These are phyloP conservation scores for Argya squamiceps DNA, from an alignment of 2,797 vertebrate genomes.

Conservation along the genomic window DNA sequence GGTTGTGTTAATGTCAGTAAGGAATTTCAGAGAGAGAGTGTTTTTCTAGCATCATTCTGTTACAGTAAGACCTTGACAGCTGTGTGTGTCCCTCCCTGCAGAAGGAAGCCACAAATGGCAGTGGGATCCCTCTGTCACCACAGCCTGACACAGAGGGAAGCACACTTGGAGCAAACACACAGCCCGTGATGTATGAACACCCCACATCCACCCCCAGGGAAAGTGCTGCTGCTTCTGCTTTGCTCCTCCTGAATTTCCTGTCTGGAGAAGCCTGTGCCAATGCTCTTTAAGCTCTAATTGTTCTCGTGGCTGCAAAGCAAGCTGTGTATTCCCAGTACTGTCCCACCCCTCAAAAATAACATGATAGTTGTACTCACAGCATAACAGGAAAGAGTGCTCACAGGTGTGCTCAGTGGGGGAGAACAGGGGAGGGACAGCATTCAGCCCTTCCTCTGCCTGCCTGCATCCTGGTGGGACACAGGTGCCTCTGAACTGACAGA, in stretches of 20 bases:
- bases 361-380: rapidly evolving
- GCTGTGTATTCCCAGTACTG: not conserved
- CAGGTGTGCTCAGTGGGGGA: not conserved
- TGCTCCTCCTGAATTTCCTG: not conserved
- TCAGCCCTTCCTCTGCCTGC: not conserved
- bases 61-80: not conserved
- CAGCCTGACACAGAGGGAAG: rapidly evolving
- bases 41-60: not conserved
- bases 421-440: not conserved
- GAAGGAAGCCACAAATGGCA: not conserved
- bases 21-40: not conserved
- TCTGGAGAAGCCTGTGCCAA: not conserved
- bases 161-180: not conserved
- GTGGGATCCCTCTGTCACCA: not conserved
- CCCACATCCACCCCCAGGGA: not conserved
- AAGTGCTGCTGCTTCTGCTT: not conserved
- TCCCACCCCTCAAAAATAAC: rapidly evolving
- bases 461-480: not conserved
- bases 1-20: not conserved
- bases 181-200: rapidly evolving
- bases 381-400: not conserved
- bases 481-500: rapidly evolving
- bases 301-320: not conserved
- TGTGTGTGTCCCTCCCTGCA: not conserved
- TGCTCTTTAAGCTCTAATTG: not conserved